Evolutionary conservation across 92 coral and sea anemone genomes (phyloP), one percentile per base, ranked within the genome.

Genomic region (Paramuricea clavata): DNA sequence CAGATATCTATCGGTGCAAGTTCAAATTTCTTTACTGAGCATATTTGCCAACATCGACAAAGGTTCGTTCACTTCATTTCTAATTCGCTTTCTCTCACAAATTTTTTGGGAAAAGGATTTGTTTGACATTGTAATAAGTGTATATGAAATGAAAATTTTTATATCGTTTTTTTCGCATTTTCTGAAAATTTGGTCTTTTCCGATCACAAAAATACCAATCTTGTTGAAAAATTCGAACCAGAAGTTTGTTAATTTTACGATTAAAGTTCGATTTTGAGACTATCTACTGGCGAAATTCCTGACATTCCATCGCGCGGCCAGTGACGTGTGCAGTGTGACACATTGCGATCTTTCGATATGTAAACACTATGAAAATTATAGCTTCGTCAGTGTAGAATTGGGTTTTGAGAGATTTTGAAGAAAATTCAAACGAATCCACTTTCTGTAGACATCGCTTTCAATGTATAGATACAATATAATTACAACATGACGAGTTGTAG

Each of bases 311-410:
- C 52, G 52, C 52, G 52, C 52, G 57, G 52, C 57, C 56, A 39
- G 81, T 76, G 81, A 76, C 81, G 81, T 76, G 49, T 76, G 81
- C 81, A 44, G 81, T 76, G 81, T 76, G 81, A 76, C 81, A 76
- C 47, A 30, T 4, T 47, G 52, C 52, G 10, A 39, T 39, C 44
- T 39, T 39, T 39, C 44, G 44, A 39, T 39, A 39, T 39, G 44
- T 39, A 39, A 39, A 39, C 44, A 39, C 44, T 39, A 10, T 39
- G n/a, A 39, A 39, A 39, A 39, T 39, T 39, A 39, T 39, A 10
- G 44, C 44, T 39, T 39, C 44, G 44, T 10, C 44, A 4, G 44
- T 4, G 10, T 39, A 39, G 44, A 39, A 39, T 39, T 39, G 44
- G 44, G 44, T 39, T 39, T 39, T 39, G 44, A 39, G 10, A 47